Evolutionary conservation across 2,888 invertebrate genomes (phyloP), one percentile per base, ranked within the genome.

Genomic region (Artemia sp.): DNA sequence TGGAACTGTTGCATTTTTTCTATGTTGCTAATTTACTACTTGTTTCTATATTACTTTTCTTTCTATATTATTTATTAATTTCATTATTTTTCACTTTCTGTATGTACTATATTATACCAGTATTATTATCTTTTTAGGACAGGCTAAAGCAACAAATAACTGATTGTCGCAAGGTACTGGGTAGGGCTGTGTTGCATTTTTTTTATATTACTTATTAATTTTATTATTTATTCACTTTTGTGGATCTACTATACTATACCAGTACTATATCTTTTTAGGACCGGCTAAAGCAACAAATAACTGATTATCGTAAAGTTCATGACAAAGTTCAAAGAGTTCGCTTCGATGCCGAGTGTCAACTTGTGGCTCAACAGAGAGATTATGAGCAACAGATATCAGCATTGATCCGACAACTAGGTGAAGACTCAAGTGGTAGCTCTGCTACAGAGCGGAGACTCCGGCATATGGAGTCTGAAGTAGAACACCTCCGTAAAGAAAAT

Each of bases 291-390:
- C 64, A 58, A 19, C 64, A 58, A 58, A 58, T 24, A 2, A 58
- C 24, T 24, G 64, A 58, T 24, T 58, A 58, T 58, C 64, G 64
- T 19, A 58, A 58, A 58, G 24, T 58, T n/a, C 64, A 58, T 58
- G 64, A 58, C 64, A 58, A 58, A 58, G 81, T 88, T 50, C 86
- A 88, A 67, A 83, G 87, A 58, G 82, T 85, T 0, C 74, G 78
- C 71, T 79, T 86, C 1, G 85, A 86, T 73, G 83, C 83, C 5
- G 87, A 86, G 74, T 78, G 83, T 14, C 79, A 83, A 72, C 81
- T 84, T 1, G 81, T 85, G 3, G 75, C 82, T 8, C 76, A 85
- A 72, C 85, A 85, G 74, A 81, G 83, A 14, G 83, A 85, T 73
- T 84, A 85, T 73, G 85, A 86, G 75, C 83, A 84, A 70, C 64